Base-by-base conservation (phyloP, 2,113 vertebrate genomes). In the Halcyon senegalensis region DNA sequence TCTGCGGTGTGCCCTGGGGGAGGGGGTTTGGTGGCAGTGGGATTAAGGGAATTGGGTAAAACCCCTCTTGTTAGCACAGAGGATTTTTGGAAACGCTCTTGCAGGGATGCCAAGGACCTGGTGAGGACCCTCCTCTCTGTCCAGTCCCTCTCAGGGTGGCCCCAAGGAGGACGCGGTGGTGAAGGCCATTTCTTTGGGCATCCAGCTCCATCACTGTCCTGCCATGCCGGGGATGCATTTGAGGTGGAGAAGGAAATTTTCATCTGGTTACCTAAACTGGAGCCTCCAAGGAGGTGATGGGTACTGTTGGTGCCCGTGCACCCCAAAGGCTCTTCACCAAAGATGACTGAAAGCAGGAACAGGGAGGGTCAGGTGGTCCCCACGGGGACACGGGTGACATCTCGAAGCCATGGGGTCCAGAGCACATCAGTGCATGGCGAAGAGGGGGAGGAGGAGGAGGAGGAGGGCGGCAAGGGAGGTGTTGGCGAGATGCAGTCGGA, bases 401-500 rank as follows among this genome's bases (percentile, higher is more conserved):
- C 50, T 21, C 1, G 0, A 20, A 56, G 63, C 53, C 2, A 1
- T 1, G 3, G 79, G 67, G 37, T 24, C 55, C 7, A 0, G 46
- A 51, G 23, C 0, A 1, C 63, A 7, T 94, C 93, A 97, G 68
- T 92, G 94, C 86, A 97, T 31, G 79, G 33, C 5, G 7, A 98
- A 76, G 84, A 98, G 96, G 82, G 96, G 53, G 39, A 98, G 97
- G 81, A 95, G 84, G 53, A 95, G 84, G 53, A 98, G 94, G 43
- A 95, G 83, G 50, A 98, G 89, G 50, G 97, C 69, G 3, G 96
- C 56, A 0, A 97, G 96, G 1, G 96, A 91, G 33, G 97, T 62
- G 4, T 97, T 95, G 4, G 97, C 87, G 11, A 96, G 79, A 31
- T 33, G 25, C 35, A 33, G 27, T 70, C 53, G 37, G 31, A 78